These are phyloP conservation scores for Neosilurus mollespiculum DNA, from an alignment of 2,797 vertebrate genomes.

Conservation along the genomic window DNA sequence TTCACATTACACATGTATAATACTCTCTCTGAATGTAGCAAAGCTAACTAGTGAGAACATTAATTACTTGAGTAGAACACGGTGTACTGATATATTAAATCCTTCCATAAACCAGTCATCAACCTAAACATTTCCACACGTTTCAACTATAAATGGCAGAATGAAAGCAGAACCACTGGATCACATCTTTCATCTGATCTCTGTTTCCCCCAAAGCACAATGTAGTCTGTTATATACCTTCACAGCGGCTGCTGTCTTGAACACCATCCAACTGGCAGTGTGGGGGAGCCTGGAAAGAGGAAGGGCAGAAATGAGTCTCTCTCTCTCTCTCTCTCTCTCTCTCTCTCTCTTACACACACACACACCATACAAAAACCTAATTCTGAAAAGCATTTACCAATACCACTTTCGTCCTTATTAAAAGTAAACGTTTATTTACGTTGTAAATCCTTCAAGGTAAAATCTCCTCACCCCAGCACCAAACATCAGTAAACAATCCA, in stretches of 20 bases:
- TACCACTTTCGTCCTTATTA: background rate
- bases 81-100: background rate
- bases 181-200: conserved; percentile 20
- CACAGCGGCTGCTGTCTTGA: conserved; percentile 64
- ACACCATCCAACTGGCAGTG: conserved; percentile 63
- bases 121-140: conserved; percentile 20
- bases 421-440: no score
- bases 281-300: conserved; percentile 52
- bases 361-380: background rate
- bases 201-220: conserved; percentile 24
- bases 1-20: background rate
- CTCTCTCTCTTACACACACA: background rate
- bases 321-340: background rate
- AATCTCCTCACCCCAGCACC: background rate
- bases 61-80: background rate
- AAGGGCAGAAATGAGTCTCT: conserved; percentile 41
- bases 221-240: conserved; percentile 54
- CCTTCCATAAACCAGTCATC: conserved; percentile 14
- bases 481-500: background rate
- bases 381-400: background rate
- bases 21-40: background rate
- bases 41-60: background rate
- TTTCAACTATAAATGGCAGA: conserved; percentile 17
- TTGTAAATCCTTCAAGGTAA: no score
- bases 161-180: background rate